Percentiles rank a stretch among this genome's conserved stretches.
These are phyloP conservation scores for Margarornis squamiger DNA, from an alignment of 2,797 vertebrate species.

Conservation along the genomic window DNA sequence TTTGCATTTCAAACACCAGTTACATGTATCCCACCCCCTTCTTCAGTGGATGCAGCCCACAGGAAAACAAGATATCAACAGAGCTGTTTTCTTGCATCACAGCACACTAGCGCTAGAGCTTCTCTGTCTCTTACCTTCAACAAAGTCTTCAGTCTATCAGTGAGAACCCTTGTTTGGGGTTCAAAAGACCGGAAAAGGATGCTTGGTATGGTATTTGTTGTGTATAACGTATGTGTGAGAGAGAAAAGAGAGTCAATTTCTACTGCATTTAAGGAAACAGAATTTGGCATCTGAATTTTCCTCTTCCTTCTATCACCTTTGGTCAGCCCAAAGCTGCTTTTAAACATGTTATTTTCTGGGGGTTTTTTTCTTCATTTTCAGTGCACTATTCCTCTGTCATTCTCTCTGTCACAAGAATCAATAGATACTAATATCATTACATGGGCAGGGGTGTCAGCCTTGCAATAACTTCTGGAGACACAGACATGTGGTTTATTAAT, in stretches of 20 bases:
- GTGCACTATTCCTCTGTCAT: background rate
- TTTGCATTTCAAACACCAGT: background rate
- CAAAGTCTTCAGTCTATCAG: background rate
- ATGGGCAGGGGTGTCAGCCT: background rate
- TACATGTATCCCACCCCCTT: background rate
- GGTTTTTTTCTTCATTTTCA: background rate
- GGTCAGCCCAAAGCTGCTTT: background rate
- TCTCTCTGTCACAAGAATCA: background rate
- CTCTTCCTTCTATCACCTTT: background rate
- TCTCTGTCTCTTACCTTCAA: background rate
- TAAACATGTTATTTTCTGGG: background rate
- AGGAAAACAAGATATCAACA: background rate
- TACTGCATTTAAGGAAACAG: background rate
- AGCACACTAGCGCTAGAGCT: rapidly evolving
- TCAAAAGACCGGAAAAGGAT: background rate
- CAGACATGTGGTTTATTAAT: background rate
- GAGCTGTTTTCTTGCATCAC: background rate
- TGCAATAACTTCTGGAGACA: background rate
- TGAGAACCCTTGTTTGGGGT: background rate
- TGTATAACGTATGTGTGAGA: background rate
- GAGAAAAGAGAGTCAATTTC: background rate
- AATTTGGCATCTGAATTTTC: background rate
- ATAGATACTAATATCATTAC: background rate
- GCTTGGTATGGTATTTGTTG: background rate
- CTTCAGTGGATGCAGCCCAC: background rate